Evolutionary conservation across 2,888 invertebrate species (phyloP).

Genomic region (Mimachlamys varia): DNA sequence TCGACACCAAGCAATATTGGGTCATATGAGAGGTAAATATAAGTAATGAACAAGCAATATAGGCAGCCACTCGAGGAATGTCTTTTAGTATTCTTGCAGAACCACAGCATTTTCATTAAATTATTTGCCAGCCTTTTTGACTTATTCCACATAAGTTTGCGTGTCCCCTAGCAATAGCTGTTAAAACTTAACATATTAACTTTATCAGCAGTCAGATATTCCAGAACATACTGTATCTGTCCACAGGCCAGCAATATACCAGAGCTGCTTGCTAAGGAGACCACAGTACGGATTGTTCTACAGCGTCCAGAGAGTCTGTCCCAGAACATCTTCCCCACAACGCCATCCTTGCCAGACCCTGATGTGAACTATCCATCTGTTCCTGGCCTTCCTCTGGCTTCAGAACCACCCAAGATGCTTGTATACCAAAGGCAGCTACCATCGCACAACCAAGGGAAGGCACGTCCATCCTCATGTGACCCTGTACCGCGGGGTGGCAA

Average conservation of each 20-base stretch:
- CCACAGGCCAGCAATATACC: conserved; percentile 10
- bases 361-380: conserved; percentile 3
- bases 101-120: too few species aligned
- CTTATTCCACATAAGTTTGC: too few species aligned
- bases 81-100: too few species aligned
- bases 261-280: conserved; percentile 39
- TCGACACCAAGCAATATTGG: conserved; percentile 63
- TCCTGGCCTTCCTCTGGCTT: neutral
- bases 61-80: too few species aligned
- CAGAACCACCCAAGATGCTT: conserved; percentile 36
- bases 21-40: conserved; percentile 65
- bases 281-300: conserved; percentile 60
- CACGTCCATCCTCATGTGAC: conserved; percentile 1
- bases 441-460: conserved; percentile 28
- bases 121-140: too few species aligned
- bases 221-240: neutral
- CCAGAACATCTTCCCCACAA: neutral
- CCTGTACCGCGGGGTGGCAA: neutral
- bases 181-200: too few species aligned
- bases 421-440: neutral
- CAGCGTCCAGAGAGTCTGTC: conserved; percentile 67
- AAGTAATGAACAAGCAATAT: neutral
- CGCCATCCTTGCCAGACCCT: neutral
- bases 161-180: too few species aligned
- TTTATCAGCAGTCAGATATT: too few species aligned